A percentile compares a stretch with the other conserved stretches of the same genome.
These are phyloP conservation scores for Gryllus longicercus DNA, from an alignment of 2,888 invertebrate genomes.

Conservation along the genomic window DNA sequence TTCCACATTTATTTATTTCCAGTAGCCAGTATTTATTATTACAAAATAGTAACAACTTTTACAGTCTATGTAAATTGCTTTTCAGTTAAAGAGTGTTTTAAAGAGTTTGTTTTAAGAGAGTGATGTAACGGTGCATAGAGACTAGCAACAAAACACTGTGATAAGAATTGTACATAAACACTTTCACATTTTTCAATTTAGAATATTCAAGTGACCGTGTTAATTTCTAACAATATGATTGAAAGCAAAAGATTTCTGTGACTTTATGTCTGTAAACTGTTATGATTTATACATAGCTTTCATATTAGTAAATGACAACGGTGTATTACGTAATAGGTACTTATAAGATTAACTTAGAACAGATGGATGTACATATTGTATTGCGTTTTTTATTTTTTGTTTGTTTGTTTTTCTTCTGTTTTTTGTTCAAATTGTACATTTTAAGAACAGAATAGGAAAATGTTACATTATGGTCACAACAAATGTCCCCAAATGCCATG, in stretches of 20 bases:
- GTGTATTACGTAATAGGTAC: background rate
- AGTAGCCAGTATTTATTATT: too few relatives aligned
- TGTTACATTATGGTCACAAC: too few relatives aligned
- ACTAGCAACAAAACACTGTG: background rate
- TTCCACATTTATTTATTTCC: too few relatives aligned
- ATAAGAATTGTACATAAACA: slow-evolving; percentile 9
- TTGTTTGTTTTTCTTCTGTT: background rate
- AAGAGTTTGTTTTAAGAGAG: too few relatives aligned
- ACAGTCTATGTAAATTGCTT: too few relatives aligned
- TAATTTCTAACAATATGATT: background rate
- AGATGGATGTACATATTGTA: slow-evolving; percentile 2
- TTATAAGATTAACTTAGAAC: background rate
- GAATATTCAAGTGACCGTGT: background rate
- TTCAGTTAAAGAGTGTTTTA: too few relatives aligned
- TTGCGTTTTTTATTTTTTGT: background rate
- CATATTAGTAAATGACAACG: background rate
- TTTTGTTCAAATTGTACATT: too few relatives aligned
- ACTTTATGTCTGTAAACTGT: background rate
- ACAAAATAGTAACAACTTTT: too few relatives aligned
- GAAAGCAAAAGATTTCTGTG: background rate
- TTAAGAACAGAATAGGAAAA: too few relatives aligned
- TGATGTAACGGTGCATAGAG: too few relatives aligned
- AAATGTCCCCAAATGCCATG: too few relatives aligned
- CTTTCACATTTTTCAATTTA: background rate
- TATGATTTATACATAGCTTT: background rate